phyloP scores from a whole-genome alignment of 2,113 vertebrate genomes.

The Neogale vison region DNA sequence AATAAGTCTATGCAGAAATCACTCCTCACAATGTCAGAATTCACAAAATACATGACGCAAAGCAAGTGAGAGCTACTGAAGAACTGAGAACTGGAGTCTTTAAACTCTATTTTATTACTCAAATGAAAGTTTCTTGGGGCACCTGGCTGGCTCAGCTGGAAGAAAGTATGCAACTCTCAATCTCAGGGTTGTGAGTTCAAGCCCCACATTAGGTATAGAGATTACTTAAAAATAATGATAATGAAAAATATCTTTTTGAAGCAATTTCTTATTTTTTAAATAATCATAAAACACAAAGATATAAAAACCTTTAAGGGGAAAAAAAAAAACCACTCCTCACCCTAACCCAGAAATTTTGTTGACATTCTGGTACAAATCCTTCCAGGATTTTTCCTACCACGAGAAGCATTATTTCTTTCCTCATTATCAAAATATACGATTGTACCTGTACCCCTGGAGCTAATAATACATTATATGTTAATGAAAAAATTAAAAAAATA shows the following conservation, averaged over 20 bases:
- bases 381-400: neutral
- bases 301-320: neutral
- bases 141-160: neutral
- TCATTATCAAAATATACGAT: slow-evolving; percentile 27
- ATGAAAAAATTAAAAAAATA: no score
- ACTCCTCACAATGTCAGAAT: slow-evolving; percentile 50
- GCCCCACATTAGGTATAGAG: neutral
- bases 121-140: neutral
- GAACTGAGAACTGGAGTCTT: neutral
- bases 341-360: neutral
- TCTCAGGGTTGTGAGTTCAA: neutral
- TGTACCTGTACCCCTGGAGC: neutral
- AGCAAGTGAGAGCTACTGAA: slow-evolving; percentile 21
- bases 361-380: slow-evolving; percentile 39
- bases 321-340: neutral
- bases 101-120: slow-evolving; percentile 16
- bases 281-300: neutral
- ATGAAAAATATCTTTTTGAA: neutral
- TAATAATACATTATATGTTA: no score
- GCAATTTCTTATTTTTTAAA: neutral
- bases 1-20: slow-evolving; percentile 61
- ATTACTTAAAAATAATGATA: neutral
- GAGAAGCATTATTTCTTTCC: neutral
- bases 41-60: slow-evolving; percentile 54
- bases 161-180: neutral